Evolutionary conservation across 2,113 vertebrate species (phyloP).

Genomic region (Microtus ochrogaster): DNA sequence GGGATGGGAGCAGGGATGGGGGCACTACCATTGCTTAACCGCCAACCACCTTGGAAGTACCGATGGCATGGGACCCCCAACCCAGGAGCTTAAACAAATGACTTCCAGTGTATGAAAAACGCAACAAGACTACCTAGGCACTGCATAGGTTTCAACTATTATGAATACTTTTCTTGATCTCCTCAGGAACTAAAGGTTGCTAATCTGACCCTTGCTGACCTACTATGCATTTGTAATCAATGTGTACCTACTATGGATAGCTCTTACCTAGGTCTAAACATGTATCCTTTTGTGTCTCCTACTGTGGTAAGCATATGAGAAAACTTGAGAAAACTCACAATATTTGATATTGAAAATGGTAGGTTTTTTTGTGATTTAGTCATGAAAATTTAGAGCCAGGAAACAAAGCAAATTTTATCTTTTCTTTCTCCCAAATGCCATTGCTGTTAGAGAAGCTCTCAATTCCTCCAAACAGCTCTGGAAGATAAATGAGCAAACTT

Average conservation of each 20-base stretch:
- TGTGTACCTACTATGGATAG: not conserved
- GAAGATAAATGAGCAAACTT: slow-evolving; percentile 62
- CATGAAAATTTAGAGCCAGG: not conserved
- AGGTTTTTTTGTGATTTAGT: not conserved
- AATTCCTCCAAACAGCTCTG: not conserved
- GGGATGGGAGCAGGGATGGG: not conserved
- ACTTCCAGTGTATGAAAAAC: not conserved
- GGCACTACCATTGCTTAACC: not conserved
- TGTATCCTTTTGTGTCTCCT: not conserved
- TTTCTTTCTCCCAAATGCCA: not conserved
- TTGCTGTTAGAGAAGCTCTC: not conserved
- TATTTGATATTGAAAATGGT: not conserved
- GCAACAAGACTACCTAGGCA: not conserved
- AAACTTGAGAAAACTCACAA: not conserved
- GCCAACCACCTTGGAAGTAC: too few relatives aligned
- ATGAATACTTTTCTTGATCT: not conserved
- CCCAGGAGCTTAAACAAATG: not conserved
- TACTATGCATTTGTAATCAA: not conserved
- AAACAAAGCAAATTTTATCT: not conserved
- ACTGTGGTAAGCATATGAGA: not conserved
- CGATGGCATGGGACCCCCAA: not conserved
- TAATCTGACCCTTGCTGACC: not conserved
- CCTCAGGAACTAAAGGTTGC: not conserved
- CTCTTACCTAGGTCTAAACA: fast-evolving
- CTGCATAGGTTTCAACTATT: not conserved